Evolutionary conservation across 2,113 vertebrate species (phyloP), one percentile per base, ranked within the genome.

Genomic region (Genyomyrus donnyi): DNA sequence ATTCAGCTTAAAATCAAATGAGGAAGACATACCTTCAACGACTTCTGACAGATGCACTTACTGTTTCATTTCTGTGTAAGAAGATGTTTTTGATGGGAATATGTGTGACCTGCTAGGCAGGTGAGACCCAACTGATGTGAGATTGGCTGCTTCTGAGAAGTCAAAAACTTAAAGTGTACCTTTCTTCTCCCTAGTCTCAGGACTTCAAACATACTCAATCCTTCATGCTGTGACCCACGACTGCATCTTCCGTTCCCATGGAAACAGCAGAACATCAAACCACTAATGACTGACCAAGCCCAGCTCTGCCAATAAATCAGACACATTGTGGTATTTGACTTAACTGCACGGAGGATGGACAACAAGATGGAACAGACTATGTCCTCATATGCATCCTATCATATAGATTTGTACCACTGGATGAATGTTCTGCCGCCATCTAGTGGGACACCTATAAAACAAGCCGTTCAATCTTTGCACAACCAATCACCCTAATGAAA

Each of bases 161-260:
- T 53, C 27, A 87, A 13, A 53, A 53, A 21, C 49, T 35, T 11
- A 87, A 87, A 53, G 27, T 56, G 48, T 19, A 5, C 27, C 9
- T 87, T 87, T 87, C 9, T 42, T 90, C 86, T 88, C 39, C 62
- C 13, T 92, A 93, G 92, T 90, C 93, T 91, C 96, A 98, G 96
- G 98, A 99, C 93, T 99, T 99, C 95, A 99, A 97, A 97, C 98
- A 99, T 93, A 99, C 97, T 88, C 98, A 98, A 93, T 99, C 98
- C 21, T 99, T 99, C 95, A 96, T 99, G 96, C 97, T 99, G 91
- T 98, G 97, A 98, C 93, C 93, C 91, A 89, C 89, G 80, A 90
- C 90, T 91, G 91, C 19, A 50, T 56, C 31, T 90, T 84, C 45
- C 90, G 27, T 90, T 70, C 24, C 45, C 9, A 31, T 27, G 66